Conservation (phyloP, 1,140 invertebrate genomes). For the Aphaenogaster floridana region DNA sequence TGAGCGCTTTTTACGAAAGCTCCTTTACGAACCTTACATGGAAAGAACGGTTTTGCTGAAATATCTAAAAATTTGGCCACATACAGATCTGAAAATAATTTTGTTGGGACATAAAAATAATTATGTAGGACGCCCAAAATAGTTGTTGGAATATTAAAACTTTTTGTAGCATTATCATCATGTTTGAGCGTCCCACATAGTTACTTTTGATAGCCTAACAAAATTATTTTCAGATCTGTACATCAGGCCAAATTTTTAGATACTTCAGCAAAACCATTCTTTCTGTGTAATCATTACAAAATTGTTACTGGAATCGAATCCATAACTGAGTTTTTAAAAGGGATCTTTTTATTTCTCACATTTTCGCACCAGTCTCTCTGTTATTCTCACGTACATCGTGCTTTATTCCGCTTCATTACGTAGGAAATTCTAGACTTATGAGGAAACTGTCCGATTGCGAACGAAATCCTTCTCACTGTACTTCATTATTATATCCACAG, state of each 20-base stretch:
- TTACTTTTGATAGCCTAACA: too few species aligned
- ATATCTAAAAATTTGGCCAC: too few species aligned
- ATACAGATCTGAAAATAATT: too few species aligned
- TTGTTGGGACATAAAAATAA: too few species aligned
- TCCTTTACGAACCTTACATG: not conserved
- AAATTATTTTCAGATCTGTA: too few species aligned
- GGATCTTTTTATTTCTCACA: not conserved
- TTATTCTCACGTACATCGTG: not conserved
- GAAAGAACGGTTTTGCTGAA: too few species aligned
- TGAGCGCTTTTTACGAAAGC: not conserved
- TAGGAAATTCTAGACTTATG: conserved; percentile 27
- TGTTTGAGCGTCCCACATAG: too few species aligned
- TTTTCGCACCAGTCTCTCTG: not conserved
- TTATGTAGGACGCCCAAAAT: too few species aligned
- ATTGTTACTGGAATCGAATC: not conserved
- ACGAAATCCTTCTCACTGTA: not conserved
- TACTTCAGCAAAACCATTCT: too few species aligned
- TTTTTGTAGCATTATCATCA: too few species aligned
- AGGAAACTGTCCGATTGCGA: not conserved
- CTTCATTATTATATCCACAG: conserved; percentile 8
- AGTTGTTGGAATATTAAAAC: too few species aligned
- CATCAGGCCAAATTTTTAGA: too few species aligned
- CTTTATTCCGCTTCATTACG: conserved; percentile 10
- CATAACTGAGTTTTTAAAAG: conserved; percentile 12
- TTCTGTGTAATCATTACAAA: not conserved